Base-by-base conservation (phyloP, 2,888 invertebrate genomes). In the Sarcophaga subvicina region DNA sequence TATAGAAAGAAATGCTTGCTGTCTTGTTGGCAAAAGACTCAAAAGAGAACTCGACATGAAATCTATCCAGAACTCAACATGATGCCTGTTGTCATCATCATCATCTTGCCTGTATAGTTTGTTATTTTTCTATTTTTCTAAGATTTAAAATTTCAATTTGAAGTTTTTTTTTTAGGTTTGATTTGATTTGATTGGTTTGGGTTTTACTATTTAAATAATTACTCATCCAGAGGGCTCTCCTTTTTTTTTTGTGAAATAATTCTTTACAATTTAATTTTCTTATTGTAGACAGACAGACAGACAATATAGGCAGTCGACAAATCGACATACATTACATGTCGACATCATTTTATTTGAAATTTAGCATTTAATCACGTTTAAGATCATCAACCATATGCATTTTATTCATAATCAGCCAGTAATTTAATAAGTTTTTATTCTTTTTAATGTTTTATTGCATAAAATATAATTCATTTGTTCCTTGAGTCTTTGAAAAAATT, bases 321-420 rank as follows among this genome's bases (percentile, higher is more conserved):
- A 10, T 37, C 37, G 37, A 37, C 37, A 37, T 37, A 37, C 37
- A 10, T 17, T 54, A 5, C 4, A 14, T 14, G 54, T 22, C 77
- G 37, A 66, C 27, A 67, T 49, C 72, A 77, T 67, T 82, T 77
- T 27, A 60, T 54, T 71, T 54, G 12, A 4, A 54, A 66, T 70
- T 83, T 83, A 72, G 77, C 78, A 83, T 78, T 67, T 67, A 83
- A 83, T 83, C 77, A 54, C 37, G 54, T 3, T 54, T 14, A 54
- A 72, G 71, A 66, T 10, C 37, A 37, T 2, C 37, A 37, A 10
- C 37, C 84, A 84, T 84, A 66, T 84, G 81, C 84, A 87, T 79
- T 87, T 87, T 81, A 81, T 87, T 81, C 75, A 70, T 73, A 59
- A 63, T 79, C 22, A 69, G 64, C 66, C 60, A 62, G 64, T 71